Percentiles rank a stretch among this genome's conserved stretches.
Evolutionary conservation across 2,888 invertebrate genomes (phyloP).

Genomic region (Dryobota labecula): DNA sequence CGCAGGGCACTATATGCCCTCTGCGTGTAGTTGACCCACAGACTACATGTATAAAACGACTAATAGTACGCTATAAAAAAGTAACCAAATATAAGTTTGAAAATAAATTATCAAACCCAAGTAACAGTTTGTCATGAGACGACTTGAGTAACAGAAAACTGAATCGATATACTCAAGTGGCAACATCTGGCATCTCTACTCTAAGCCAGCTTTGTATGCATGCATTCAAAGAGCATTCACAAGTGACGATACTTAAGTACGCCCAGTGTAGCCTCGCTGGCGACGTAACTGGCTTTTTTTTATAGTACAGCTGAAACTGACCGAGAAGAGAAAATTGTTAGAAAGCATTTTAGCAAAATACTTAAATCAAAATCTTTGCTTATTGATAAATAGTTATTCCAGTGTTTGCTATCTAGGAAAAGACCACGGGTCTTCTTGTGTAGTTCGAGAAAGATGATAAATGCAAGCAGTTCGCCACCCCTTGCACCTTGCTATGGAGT

Average conservation of each 20-base stretch:
- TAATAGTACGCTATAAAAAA: no score
- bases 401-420: no score
- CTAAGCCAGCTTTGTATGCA: constrained; percentile 8
- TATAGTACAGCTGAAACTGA: not conserved
- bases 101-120: not conserved
- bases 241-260: constrained; percentile 1
- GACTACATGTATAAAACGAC: no score
- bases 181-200: not conserved
- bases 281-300: not conserved
- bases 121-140: not conserved
- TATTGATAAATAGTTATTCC: no score
- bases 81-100: not conserved
- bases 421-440: no score
- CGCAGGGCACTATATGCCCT: no score
- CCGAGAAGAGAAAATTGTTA: not conserved
- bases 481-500: not conserved
- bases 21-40: no score
- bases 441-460: not conserved
- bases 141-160: not conserved
- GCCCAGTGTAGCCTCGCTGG: not conserved
- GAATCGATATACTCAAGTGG: not conserved
- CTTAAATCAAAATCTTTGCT: no score
- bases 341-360: no score
- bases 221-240: constrained; percentile 7
- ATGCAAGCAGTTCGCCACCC: not conserved